phyloP scores from a whole-genome alignment of 2,113 vertebrate species.

The Paramisgurnus dabryanus region DNA sequence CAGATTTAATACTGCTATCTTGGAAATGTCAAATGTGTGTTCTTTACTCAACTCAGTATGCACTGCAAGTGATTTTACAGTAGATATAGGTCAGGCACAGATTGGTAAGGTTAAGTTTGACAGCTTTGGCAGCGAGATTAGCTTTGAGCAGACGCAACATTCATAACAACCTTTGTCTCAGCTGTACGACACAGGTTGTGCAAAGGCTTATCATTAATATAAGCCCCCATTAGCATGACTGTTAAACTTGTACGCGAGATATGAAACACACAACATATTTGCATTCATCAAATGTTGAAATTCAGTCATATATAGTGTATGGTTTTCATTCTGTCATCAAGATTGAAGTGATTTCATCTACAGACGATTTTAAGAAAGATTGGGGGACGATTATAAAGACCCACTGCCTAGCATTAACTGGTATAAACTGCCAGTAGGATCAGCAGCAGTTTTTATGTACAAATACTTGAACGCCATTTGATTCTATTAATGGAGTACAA shows the following conservation, averaged over 20 bases:
- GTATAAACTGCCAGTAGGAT: constrained; percentile 23
- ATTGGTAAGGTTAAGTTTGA: constrained; percentile 68
- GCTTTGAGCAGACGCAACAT: constrained; percentile 64
- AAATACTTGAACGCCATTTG: constrained; percentile 12
- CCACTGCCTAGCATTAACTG: constrained; percentile 34
- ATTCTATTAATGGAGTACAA: constrained; percentile 4
- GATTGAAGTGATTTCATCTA: not conserved
- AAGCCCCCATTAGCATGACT: not conserved
- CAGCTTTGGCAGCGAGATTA: constrained; percentile 73
- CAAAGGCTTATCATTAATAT: constrained; percentile 34
- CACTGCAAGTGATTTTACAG: constrained; percentile 31
- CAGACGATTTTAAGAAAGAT: not conserved
- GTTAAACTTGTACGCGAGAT: not conserved
- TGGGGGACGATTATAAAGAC: not conserved
- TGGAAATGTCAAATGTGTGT: not conserved
- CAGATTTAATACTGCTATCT: not conserved
- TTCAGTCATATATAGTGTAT: not conserved
- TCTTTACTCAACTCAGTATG: not conserved
- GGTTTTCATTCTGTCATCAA: not conserved
- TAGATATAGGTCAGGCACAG: constrained; percentile 65
- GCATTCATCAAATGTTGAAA: not conserved
- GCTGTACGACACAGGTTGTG: constrained; percentile 47
- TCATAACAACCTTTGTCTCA: constrained; percentile 60
- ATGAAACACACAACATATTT: not conserved
- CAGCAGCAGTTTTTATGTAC: not conserved